Percentiles rank a stretch among this genome's conserved stretches.
These are phyloP conservation scores for Seira ritae DNA, from an alignment of 2,888 invertebrate genomes.

Conservation along the genomic window DNA sequence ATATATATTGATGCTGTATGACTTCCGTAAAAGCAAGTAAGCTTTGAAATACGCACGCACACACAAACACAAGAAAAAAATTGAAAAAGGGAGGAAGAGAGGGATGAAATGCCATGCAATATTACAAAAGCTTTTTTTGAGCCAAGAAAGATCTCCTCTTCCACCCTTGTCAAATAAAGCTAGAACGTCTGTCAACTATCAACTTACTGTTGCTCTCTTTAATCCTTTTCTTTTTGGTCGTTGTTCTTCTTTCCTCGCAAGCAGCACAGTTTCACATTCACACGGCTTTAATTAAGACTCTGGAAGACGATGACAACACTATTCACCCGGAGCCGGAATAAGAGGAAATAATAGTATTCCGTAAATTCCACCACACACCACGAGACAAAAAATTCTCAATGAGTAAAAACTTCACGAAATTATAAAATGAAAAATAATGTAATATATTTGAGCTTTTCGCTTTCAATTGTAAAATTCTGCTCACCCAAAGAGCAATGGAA, in stretches of 20 bases:
- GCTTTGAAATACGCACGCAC: constrained; percentile 4
- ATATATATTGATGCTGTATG: not conserved
- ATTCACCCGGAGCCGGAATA: constrained; percentile 40
- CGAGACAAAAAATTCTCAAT: constrained; percentile 25
- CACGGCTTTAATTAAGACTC: constrained; percentile 64
- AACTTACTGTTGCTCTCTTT: constrained; percentile 57
- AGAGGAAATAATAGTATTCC: constrained; percentile 45
- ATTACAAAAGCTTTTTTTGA: constrained; percentile 6
- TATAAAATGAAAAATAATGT: constrained; percentile 23
- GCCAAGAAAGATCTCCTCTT: constrained; percentile 33
- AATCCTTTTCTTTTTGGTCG: constrained; percentile 43
- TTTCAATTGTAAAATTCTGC: constrained; percentile 6
- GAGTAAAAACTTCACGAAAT: constrained; percentile 8
- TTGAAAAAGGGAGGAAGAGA: not conserved
- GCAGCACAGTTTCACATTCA: constrained; percentile 49
- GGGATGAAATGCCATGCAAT: constrained; percentile 3
- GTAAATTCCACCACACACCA: constrained; percentile 19
- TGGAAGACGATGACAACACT: constrained; percentile 29
- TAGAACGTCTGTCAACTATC: constrained; percentile 61
- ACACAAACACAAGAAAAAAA: not conserved
- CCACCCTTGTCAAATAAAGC: constrained; percentile 57
- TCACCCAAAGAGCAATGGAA: constrained; percentile 29
- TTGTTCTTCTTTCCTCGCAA: constrained; percentile 1
- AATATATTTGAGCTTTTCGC: not conserved
- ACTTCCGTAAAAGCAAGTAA: not conserved